Base-by-base conservation (phyloP, 2,113 vertebrate species). In the Apaloderma vittatum region DNA sequence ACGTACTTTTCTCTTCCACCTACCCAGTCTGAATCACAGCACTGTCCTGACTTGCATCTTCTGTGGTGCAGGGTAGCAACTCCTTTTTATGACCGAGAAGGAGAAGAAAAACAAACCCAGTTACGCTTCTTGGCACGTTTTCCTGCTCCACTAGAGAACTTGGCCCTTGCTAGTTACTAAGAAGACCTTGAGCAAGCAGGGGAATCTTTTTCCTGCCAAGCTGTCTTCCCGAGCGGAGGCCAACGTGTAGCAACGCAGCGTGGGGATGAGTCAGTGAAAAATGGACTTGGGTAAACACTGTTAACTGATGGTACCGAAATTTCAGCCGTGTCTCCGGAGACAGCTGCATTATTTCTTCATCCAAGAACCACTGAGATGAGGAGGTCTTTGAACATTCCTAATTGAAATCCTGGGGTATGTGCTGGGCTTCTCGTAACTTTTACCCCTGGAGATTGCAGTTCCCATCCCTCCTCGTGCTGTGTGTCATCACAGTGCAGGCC, bases 201-300 rank as follows among this genome's bases (percentile, higher is more conserved):
- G 63, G 58, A 82, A 48, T 78, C 18, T 86, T 58, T 58, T 77
- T 86, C 59, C 75, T 96, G 93, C 88, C 96, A 95, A 92, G n/a
- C 62, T 73, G 89, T 62, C 74, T 73, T 90, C 45, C 58, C 17
- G 4, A 79, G 82, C 82, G 83, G 78, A 85, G 85, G 71, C 92
- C 88, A 92, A 40, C 74, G 82, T 92, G 85, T 71, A 88, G 90
- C 72, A 86, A 46, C 4, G 5, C 9, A 3, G 74, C 0, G 3
- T 74, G 78, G 81, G 66, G 90, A 88, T 90, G 94, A 96, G 93
- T 97, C 92, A 95, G 88, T 76, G 87, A 71, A 43, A 90, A 70
- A 37, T 58, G 92, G 85, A 40, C 15, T 2, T 34, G 15, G 79
- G 87, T 90, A 79, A 88, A 79, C 62, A 23, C 65, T 29, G 43